A percentile compares a stretch with the other conserved stretches of the same genome.
phyloP scores from a whole-genome alignment of 53 echinoderm and acorn worm species.

The Crossaster papposus region DNA sequence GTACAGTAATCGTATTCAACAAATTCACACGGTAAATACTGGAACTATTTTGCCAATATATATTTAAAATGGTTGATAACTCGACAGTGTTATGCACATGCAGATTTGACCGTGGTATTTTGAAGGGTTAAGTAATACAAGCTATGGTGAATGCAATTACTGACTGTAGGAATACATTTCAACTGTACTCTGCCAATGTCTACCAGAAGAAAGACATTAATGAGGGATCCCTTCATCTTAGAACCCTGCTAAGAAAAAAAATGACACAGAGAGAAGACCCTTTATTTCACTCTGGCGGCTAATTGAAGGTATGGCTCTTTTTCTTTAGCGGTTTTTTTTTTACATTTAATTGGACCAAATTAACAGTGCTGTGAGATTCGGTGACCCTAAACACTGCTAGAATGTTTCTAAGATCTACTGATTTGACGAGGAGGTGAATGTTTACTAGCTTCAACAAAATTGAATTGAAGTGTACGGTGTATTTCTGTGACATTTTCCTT shows the following conservation, averaged over 20 bases:
- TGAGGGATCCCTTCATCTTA: conserved; percentile 35
- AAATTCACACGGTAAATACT: background rate
- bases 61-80: background rate
- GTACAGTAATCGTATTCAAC: background rate
- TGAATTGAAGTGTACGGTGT: background rate
- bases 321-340: background rate
- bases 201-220: conserved; percentile 11
- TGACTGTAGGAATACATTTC: conserved; percentile 6
- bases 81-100: no score
- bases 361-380: background rate
- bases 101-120: background rate
- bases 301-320: conserved; percentile 37
- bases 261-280: conserved; percentile 51
- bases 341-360: background rate
- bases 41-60: background rate
- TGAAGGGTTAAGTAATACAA: background rate
- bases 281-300: conserved; percentile 66
- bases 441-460: conserved; percentile 12
- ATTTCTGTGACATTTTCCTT: background rate
- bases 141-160: background rate
- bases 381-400: background rate
- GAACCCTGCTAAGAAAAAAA: conserved; percentile 24
- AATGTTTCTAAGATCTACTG: background rate
- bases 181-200: conserved; percentile 29
- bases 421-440: conserved; percentile 1